Percentiles rank a stretch among this genome's conserved stretches.
Evolutionary conservation across 2,888 invertebrate genomes (phyloP).

Genomic region (Chymomyza caudatula): DNA sequence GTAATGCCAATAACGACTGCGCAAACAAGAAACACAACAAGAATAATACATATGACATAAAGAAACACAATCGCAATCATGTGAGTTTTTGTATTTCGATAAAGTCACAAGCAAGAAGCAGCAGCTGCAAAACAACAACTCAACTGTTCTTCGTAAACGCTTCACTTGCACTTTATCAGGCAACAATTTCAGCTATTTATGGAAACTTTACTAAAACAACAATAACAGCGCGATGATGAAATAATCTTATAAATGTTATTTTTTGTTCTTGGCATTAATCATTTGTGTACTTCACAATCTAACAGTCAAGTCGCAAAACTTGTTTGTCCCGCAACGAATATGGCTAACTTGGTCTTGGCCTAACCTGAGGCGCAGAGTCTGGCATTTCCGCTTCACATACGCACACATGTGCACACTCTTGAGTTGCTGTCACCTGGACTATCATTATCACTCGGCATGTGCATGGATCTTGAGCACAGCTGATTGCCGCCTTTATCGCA

Average conservation of each 20-base stretch:
- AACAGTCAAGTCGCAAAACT: background rate
- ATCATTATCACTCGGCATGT: background rate
- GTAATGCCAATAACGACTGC: constrained; percentile 24
- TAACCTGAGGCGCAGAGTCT: background rate
- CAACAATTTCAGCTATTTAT: background rate
- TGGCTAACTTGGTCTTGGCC: background rate
- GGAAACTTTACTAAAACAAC: background rate
- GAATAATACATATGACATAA: no score
- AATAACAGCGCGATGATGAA: background rate
- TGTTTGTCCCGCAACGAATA: background rate
- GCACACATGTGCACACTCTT: background rate
- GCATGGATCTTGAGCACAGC: background rate
- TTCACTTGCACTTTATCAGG: background rate
- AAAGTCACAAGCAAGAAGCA: background rate
- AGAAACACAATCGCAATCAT: background rate
- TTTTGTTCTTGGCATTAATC: background rate
- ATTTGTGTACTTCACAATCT: constrained; percentile 4
- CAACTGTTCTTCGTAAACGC: background rate
- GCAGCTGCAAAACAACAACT: background rate
- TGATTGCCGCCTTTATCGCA: background rate
- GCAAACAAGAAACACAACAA: background rate
- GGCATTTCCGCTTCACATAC: background rate
- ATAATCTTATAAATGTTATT: background rate
- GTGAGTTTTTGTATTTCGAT: background rate
- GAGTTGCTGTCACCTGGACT: background rate